Conservation (phyloP, 2,797 vertebrate genomes). For the Nannoperca australis region DNA sequence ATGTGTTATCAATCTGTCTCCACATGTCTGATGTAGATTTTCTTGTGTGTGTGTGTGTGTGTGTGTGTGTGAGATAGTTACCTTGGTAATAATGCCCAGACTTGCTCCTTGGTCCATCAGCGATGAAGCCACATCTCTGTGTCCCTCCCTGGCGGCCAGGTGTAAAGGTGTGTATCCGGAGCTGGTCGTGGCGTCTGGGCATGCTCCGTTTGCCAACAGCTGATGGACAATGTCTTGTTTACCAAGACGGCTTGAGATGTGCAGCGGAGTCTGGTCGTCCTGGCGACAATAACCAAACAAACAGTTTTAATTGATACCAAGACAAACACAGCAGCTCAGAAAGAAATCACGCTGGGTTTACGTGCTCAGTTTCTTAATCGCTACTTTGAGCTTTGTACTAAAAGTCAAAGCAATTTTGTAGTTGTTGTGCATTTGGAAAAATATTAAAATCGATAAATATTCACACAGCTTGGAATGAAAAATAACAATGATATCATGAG, state of each 20-base stretch:
- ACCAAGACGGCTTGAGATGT: constrained; percentile 95
- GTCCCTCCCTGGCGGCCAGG: constrained; percentile 93
- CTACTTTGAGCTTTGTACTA: not conserved
- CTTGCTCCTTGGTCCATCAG: constrained; percentile 94
- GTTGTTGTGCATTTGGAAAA: not conserved
- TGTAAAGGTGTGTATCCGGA: constrained; percentile 96
- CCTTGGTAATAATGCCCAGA: constrained; percentile 94
- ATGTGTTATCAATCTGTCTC: not conserved
- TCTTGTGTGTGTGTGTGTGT: not conserved
- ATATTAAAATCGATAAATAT: not conserved
- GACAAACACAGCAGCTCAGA: not conserved
- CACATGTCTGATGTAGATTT: too few relatives aligned
- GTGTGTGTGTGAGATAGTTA: constrained; percentile 50
- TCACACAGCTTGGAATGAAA: too few relatives aligned
- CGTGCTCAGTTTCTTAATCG: not conserved
- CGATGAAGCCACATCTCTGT: constrained; percentile 91
- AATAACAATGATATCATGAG: too few relatives aligned
- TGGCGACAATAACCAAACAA: constrained; percentile 61
- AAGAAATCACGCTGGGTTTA: too few relatives aligned
- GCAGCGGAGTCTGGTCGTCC: constrained; percentile 97
- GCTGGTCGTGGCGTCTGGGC: constrained; percentile 92
- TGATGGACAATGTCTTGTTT: constrained; percentile 97
- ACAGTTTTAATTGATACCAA: not conserved
- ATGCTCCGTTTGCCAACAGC: constrained; percentile 91
- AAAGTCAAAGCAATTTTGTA: not conserved